These are phyloP conservation scores for Protobothrops flavoviridis DNA, from an alignment of 2,113 vertebrate genomes.

Conservation along the genomic window DNA sequence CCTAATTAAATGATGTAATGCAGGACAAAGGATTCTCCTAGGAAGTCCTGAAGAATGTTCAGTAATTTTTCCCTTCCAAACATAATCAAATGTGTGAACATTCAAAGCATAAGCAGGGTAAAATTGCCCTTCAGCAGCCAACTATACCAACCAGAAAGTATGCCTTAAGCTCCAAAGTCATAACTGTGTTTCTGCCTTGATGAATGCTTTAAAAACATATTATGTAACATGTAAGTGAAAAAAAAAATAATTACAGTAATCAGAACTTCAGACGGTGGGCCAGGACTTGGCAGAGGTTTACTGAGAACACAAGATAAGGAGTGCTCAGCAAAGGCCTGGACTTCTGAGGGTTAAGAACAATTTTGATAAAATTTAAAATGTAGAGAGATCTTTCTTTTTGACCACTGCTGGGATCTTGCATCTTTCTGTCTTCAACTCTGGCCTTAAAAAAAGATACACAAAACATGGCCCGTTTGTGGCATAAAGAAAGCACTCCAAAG, in stretches of 20 bases:
- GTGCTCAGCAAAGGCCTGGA: neutral
- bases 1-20: neutral
- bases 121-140: neutral
- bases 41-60: neutral
- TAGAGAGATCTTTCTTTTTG: neutral
- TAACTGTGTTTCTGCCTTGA: slow-evolving; percentile 18
- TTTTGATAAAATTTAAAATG: neutral
- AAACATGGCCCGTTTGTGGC: neutral
- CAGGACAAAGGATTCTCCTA: neutral
- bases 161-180: neutral
- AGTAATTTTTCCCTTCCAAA: neutral
- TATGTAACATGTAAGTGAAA: neutral
- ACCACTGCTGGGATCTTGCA: neutral
- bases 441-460: neutral
- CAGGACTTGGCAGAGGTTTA: neutral
- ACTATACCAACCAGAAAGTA: neutral
- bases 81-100: neutral
- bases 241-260: slow-evolving; percentile 38
- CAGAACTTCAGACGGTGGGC: slow-evolving; percentile 9
- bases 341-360: neutral
- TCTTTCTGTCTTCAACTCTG: neutral
- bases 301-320: neutral
- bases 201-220: slow-evolving; percentile 36
- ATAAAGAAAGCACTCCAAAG: neutral
- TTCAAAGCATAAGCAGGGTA: slow-evolving; percentile 2